phyloP scores from a whole-genome alignment of 37 sponge, comb jelly and placozoan genomes.

The Halichondria panicea region DNA sequence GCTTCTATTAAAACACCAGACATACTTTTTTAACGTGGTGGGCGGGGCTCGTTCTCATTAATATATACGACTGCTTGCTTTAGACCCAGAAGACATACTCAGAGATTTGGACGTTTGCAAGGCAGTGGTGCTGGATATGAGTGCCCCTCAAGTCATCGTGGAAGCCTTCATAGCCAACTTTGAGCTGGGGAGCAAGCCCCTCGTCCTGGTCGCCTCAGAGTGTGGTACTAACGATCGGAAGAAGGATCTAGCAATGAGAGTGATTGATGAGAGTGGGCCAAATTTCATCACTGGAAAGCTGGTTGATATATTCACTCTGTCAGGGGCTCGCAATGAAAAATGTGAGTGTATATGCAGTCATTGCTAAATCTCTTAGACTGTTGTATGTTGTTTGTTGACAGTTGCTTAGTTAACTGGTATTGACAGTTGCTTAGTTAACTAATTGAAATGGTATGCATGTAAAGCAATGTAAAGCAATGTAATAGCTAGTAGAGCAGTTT shows the following conservation, averaged over 20 bases:
- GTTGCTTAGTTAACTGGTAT: too few relatives aligned
- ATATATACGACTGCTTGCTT: not conserved
- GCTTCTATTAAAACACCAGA: too few relatives aligned
- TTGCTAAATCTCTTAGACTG: too few relatives aligned
- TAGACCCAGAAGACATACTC: slow-evolving; percentile 57
- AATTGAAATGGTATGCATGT: too few relatives aligned
- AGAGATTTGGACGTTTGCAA: slow-evolving; percentile 35
- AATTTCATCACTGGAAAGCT: slow-evolving; percentile 46
- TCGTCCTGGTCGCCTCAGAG: slow-evolving; percentile 35
- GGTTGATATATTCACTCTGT: slow-evolving; percentile 52
- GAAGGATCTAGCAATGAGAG: slow-evolving; percentile 27
- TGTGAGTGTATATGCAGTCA: slow-evolving; percentile 15
- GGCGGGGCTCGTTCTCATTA: not conserved
- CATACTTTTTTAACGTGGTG: too few relatives aligned
- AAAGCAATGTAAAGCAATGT: too few relatives aligned
- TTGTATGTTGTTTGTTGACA: too few relatives aligned
- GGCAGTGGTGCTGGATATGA: slow-evolving; percentile 56
- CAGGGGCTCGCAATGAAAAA: slow-evolving; percentile 37
- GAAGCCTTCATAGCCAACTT: slow-evolving; percentile 36
- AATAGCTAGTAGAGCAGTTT: too few relatives aligned
- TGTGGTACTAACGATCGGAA: slow-evolving; percentile 40
- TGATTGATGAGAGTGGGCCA: slow-evolving; percentile 28
- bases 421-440: too few relatives aligned
- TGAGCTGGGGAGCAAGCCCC: slow-evolving; percentile 4
- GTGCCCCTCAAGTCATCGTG: slow-evolving; percentile 39